Evolutionary conservation across 1,140 invertebrate genomes (phyloP).

Genomic region (Hypsibius dujardini): DNA sequence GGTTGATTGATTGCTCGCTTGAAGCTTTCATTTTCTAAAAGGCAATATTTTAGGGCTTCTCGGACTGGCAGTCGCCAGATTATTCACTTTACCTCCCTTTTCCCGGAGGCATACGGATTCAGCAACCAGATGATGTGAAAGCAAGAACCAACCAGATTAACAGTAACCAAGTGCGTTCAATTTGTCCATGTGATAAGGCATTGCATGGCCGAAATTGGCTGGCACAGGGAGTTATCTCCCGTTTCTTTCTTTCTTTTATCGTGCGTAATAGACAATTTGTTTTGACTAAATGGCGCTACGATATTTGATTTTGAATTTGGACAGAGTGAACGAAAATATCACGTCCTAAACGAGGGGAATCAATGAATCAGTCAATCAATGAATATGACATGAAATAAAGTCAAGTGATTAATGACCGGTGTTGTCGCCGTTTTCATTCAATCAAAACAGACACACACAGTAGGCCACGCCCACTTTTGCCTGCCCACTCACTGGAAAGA

Average conservation of each 20-base stretch:
- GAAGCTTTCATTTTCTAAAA: too few species aligned
- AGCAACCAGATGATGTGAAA: background rate
- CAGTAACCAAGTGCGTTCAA: background rate
- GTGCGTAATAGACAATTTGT: background rate
- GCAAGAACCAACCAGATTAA: background rate
- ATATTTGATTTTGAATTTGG: background rate
- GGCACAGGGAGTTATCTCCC: too few species aligned
- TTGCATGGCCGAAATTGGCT: background rate
- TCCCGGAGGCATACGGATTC: background rate
- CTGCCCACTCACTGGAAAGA: too few species aligned
- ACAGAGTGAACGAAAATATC: too few species aligned
- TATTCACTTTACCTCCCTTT: background rate
- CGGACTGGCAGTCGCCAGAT: background rate
- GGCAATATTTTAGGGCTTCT: background rate
- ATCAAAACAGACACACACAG: too few species aligned
- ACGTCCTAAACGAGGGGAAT: too few species aligned
- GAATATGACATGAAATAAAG: too few species aligned
- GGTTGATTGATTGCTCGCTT: too few species aligned
- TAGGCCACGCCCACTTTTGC: too few species aligned
- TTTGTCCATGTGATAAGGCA: background rate
- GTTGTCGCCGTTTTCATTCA: too few species aligned
- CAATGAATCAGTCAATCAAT: too few species aligned
- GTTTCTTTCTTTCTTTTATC: background rate
- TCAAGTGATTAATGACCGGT: too few species aligned
- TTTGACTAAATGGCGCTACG: background rate